Base-by-base conservation (phyloP, 2,888 invertebrate species). In the Hermaeophaga mercurialis region DNA sequence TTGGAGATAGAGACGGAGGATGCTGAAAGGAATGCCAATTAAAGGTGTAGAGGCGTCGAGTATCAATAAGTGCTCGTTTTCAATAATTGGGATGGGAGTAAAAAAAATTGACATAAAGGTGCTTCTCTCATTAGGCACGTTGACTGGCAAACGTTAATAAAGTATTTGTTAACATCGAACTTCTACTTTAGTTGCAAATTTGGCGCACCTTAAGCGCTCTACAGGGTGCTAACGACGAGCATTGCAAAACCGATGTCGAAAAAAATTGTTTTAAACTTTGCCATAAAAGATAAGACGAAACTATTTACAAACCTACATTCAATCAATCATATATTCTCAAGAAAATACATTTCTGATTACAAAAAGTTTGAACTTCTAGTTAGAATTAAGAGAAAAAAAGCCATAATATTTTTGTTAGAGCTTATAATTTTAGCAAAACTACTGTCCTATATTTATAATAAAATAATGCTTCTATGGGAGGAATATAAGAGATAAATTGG, bases 1-100 rank as follows among this genome's bases (percentile, higher is more conserved):
- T 26, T 19, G 14, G 5, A 52, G 43, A 52, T 38, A 43, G 19
- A 34, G 52, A 43, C 28, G 38, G 49, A 49, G n/a, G 22, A 36
- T 44, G 34, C 43, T 34, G 52, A 52, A 34, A 34, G 52, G 52
- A 52, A 52, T 52, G 52, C 52, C 52, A 52, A 52, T 52, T 52
- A 52, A 52, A 52, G 33, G 22, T 15, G 43, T 52, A 52, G 52
- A 52, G 52, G 52, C 52, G 52, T 52, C 17, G 52, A 52, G 43
- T 52, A 52, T 52, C 52, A 52, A 52, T 52, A 52, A 52, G 52
- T 44, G 52, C 44, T 44, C 52, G 52, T 52, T 52, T 52, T 52
- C 52, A 52, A 52, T 52, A 52, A 52, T 52, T 52, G 52, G 44
- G 43, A 52, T 52, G 43, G 33, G 43, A 34, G 24, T 24, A 43